phyloP scores from a whole-genome alignment of 2,888 invertebrate genomes.

The Cryptosula pallasiana region DNA sequence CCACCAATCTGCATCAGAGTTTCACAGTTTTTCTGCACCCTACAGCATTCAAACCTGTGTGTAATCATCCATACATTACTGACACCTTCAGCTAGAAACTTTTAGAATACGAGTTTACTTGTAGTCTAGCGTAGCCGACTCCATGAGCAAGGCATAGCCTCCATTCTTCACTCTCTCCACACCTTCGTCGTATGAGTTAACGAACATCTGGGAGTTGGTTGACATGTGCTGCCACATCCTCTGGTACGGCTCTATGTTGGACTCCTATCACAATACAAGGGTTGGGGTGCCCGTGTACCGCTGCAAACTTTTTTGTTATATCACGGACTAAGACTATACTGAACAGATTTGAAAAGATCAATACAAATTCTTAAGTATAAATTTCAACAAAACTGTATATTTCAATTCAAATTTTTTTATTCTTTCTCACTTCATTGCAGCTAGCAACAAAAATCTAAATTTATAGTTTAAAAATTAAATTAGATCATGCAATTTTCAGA shows the following conservation, averaged over 20 bases:
- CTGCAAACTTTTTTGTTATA: no score
- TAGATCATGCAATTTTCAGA: no score
- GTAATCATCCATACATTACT: not conserved
- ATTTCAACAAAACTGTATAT: no score
- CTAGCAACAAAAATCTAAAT: no score
- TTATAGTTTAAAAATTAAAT: no score
- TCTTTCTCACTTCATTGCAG: no score
- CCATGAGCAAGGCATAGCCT: conserved; percentile 96
- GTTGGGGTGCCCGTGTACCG: no score
- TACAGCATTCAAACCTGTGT: no score
- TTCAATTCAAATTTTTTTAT: no score
- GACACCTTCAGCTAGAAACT: not conserved
- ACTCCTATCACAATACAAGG: conserved; percentile 62
- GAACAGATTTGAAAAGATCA: no score
- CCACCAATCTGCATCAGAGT: conserved; percentile 90
- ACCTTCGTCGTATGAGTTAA: conserved; percentile 84
- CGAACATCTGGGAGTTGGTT: conserved; percentile 76
- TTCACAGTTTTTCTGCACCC: conserved; percentile 72
- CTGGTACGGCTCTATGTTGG: conserved; percentile 70
- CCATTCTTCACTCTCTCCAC: conserved; percentile 74
- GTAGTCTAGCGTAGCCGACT: conserved; percentile 95
- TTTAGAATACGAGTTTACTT: not conserved
- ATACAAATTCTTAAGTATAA: no score
- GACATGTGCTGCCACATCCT: conserved; percentile 76
- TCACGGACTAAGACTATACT: no score